Evolutionary conservation across 2,888 invertebrate genomes (phyloP).

Genomic region (Hypolimnas misippus): DNA sequence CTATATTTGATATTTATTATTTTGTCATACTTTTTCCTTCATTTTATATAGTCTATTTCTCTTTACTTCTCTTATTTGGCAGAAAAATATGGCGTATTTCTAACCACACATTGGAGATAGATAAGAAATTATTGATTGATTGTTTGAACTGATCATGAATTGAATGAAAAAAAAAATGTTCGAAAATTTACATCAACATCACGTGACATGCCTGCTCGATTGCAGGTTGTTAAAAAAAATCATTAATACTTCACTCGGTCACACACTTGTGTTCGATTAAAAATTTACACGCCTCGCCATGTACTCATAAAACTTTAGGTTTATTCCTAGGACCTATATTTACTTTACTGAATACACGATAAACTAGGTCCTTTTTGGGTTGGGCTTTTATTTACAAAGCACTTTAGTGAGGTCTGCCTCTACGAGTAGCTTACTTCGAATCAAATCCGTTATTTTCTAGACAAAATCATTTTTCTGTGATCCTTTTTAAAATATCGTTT

Average conservation of each 20-base stretch:
- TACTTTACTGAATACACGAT: background rate
- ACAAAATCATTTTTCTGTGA: background rate
- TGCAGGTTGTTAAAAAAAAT: too few species aligned
- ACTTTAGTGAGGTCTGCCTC: background rate
- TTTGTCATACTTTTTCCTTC: too few species aligned
- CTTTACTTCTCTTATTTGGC: too few species aligned
- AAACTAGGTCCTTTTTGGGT: background rate
- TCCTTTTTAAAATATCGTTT: background rate
- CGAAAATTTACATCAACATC: too few species aligned
- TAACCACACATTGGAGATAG: too few species aligned
- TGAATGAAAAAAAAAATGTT: too few species aligned
- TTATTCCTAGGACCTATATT: background rate
- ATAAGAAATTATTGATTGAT: too few species aligned
- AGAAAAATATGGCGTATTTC: too few species aligned
- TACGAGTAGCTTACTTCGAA: background rate
- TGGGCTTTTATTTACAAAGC: background rate
- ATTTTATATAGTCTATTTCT: too few species aligned
- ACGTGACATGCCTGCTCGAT: too few species aligned
- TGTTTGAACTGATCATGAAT: too few species aligned
- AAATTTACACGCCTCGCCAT: background rate
- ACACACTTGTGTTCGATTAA: conserved; percentile 3
- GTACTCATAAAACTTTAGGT: background rate
- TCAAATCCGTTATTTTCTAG: background rate
- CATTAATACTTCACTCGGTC: background rate
- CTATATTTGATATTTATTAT: too few species aligned